Evolutionary conservation across 1,140 invertebrate genomes (phyloP).

Genomic region (Ceratosolen solmsi): DNA sequence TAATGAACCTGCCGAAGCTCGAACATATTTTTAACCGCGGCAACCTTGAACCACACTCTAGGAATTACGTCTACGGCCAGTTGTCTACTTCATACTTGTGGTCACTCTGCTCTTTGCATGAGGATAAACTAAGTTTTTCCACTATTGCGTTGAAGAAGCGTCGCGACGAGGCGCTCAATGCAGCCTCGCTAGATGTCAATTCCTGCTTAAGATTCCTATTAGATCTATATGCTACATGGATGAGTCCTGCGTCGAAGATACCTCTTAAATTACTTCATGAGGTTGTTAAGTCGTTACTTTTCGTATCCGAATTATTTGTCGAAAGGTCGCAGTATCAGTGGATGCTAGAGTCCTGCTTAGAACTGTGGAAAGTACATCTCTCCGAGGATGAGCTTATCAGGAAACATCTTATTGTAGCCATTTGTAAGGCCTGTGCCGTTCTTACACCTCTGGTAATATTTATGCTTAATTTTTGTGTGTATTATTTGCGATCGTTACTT

Average conservation of each 20-base stretch:
- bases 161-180: constrained; percentile 66
- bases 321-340: constrained; percentile 82
- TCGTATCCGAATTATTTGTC: constrained; percentile 82
- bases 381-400: constrained; percentile 82
- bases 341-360: constrained; percentile 81
- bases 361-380: constrained; percentile 78
- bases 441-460: constrained; percentile 74
- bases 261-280: constrained; percentile 79
- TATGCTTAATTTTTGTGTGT: neutral
- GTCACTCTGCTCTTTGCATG: constrained; percentile 67
- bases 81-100: constrained; percentile 73
- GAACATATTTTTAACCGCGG: constrained; percentile 69
- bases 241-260: constrained; percentile 73
- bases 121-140: constrained; percentile 66
- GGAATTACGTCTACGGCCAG: constrained; percentile 73
- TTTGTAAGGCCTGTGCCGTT: constrained; percentile 81
- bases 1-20: constrained; percentile 54
- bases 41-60: constrained; percentile 64
- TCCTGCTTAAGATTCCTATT: constrained; percentile 90
- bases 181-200: constrained; percentile 83
- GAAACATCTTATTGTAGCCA: constrained; percentile 80
- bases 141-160: constrained; percentile 62
- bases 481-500: no score
- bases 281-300: constrained; percentile 79
- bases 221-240: constrained; percentile 86